A percentile compares a stretch with the other conserved stretches of the same genome.
Conservation (phyloP, 2,888 invertebrate species). For the Apantesis nais region DNA sequence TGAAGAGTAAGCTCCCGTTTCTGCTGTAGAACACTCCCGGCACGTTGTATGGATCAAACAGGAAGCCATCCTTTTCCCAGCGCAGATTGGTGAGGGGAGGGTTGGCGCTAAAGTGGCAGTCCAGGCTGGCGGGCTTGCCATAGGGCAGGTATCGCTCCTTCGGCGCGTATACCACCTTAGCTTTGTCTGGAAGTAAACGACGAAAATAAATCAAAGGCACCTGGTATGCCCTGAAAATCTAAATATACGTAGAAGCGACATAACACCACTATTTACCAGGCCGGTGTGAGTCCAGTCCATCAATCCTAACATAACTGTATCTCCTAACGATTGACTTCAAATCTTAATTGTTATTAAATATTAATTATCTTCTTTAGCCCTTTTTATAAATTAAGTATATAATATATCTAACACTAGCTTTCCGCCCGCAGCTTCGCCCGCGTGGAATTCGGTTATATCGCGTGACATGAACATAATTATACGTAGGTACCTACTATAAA, state of each 20-base stretch:
- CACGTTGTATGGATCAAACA: slow-evolving; percentile 95
- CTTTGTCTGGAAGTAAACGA: slow-evolving; percentile 89
- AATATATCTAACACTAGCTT: too few species aligned
- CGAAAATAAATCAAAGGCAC: background rate
- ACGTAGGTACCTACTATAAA: too few species aligned
- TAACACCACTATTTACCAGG: too few species aligned
- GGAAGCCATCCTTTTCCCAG: slow-evolving; percentile 97
- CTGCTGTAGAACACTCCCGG: slow-evolving; percentile 93
- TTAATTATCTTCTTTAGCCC: background rate
- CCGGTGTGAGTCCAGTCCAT: too few species aligned
- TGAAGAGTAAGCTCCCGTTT: slow-evolving; percentile 94
- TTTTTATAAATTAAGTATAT: too few species aligned
- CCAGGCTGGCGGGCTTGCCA: slow-evolving; percentile 92
- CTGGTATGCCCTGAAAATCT: background rate
- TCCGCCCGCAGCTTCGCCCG: too few species aligned
- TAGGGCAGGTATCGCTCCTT: slow-evolving; percentile 93
- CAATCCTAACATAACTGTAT: too few species aligned
- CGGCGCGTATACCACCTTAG: slow-evolving; percentile 95
- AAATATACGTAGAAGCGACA: too few species aligned
- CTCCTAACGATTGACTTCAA: too few species aligned
- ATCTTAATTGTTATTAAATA: background rate
- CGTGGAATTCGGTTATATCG: too few species aligned
- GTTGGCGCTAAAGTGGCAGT: slow-evolving; percentile 96
- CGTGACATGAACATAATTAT: too few species aligned
- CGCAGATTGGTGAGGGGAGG: slow-evolving; percentile 95